Evolutionary conservation across 2,113 vertebrate species (phyloP), one percentile per base, ranked within the genome.

Genomic region (Otis tarda): DNA sequence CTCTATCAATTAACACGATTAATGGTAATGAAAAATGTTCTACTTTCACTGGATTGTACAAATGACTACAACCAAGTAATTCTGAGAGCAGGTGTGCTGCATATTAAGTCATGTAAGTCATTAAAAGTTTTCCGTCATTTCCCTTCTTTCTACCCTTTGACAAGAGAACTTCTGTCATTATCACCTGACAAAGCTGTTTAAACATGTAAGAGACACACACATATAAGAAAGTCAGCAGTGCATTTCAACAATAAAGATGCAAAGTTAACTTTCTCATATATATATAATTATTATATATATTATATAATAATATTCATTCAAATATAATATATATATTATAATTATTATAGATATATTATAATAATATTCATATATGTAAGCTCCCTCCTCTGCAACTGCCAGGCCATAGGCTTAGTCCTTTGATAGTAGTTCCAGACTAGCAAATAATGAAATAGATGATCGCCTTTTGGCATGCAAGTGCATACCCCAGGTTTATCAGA

Each of bases 1-100:
- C 39, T 91, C 60, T 75, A 61, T 92, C 59, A 95, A 91, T 94
- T 94, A 94, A 86, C 17, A 37, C 22, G 13, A 93, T 77, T 89
- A 84, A 83, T 37, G 37, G 8, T 8, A 37, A 37, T 55, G 75
- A 90, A 70, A 93, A 87, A 20, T 35, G 22, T 61, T 86, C 22
- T 31, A 61, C 10, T 90, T 82, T 52, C 15, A 69, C 50, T 52
- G 47, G 37, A 17, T 55, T 78, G 63, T 56, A 94, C 47, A 94
- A 89, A 93, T 47, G 20, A 31, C 30, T 70, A 69, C 37, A 91
- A 50, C 12, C 25, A 91, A 83, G 37, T 57, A 79, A 83, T 43
- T 75, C 53, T 67, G 47, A 84, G 37, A 85, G 50, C 18, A 25
- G 5, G 12, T 73, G 55, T 89, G n/a, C 25, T 43, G 53, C 27